phyloP scores from a whole-genome alignment of 1,140 invertebrate species.

The Neodiprion virginianus region DNA sequence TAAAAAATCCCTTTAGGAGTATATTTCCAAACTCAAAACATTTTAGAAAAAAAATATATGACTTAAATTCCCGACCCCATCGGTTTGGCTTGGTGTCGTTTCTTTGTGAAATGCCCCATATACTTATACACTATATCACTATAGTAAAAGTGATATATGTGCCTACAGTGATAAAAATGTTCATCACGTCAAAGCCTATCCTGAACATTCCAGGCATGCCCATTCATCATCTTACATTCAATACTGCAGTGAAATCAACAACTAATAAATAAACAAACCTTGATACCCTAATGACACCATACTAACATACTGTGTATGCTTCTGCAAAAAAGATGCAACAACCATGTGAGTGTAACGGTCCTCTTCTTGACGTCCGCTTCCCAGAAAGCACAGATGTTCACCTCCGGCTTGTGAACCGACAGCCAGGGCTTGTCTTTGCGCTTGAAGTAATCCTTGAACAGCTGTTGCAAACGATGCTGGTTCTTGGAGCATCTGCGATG shows the following conservation, averaged over 20 bases:
- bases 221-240: too few species aligned
- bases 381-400: conserved; percentile 97
- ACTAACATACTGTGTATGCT: conserved; percentile 91
- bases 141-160: too few species aligned
- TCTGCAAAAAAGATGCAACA: conserved; percentile 95
- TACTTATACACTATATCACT: too few species aligned
- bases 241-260: neutral
- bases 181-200: neutral
- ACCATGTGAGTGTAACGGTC: conserved; percentile 99
- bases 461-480: conserved; percentile 93
- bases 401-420: conserved; percentile 90
- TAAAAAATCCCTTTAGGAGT: too few species aligned
- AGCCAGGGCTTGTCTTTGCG: conserved; percentile 88
- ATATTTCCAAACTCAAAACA: too few species aligned
- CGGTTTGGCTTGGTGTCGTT: too few species aligned
- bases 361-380: conserved; percentile 93
- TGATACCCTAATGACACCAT: conserved; percentile 92
- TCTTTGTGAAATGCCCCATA: too few species aligned
- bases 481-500: conserved; percentile 87
- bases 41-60: too few species aligned
- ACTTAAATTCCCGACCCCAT: too few species aligned
- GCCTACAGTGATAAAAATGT: too few species aligned
- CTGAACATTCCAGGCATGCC: too few species aligned
- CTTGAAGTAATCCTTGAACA: conserved; percentile 89
- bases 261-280: conserved; percentile 49